These are phyloP conservation scores for Diacarnus erythraeanus DNA, from an alignment of 37 sponge, comb jelly and placozoan species.

Conservation along the genomic window DNA sequence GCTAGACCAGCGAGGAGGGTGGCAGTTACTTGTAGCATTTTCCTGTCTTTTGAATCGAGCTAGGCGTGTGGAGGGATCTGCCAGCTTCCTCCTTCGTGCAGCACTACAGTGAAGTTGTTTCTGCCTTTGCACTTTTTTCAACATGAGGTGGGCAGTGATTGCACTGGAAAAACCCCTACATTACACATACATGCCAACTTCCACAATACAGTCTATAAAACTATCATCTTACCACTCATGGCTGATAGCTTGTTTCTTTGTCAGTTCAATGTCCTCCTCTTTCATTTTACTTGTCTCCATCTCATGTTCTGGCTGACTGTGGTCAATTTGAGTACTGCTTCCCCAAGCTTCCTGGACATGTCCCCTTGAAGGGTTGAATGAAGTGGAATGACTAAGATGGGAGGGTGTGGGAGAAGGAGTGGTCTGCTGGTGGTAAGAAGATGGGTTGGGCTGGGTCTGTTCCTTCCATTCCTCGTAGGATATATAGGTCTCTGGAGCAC, in stretches of 20 bases:
- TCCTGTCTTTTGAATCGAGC: conserved; percentile 38
- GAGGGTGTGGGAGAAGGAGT: too few species aligned
- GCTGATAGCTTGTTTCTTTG: background rate
- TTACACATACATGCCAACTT: background rate
- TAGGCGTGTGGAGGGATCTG: conserved; percentile 34
- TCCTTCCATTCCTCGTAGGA: background rate
- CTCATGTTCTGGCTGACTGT: background rate
- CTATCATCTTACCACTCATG: conserved; percentile 5
- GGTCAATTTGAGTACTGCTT: background rate
- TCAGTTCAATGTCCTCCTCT: background rate
- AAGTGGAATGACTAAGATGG: too few species aligned
- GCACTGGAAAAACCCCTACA: conserved; percentile 37
- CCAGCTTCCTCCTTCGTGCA: conserved; percentile 25
- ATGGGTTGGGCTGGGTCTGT: background rate
- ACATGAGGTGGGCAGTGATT: conserved; percentile 38
- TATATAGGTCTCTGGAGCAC: conserved; percentile 8
- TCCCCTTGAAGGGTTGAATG: too few species aligned
- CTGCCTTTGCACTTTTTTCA: conserved; percentile 38
- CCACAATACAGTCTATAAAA: background rate
- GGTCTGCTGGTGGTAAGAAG: too few species aligned
- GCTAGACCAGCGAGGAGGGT: too few species aligned
- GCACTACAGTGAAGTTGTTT: conserved; percentile 12
- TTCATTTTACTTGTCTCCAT: too few species aligned
- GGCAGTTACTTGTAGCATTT: too few species aligned
- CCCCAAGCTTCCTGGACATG: background rate